A percentile compares a stretch with the other conserved stretches of the same genome.
These are phyloP conservation scores for Heliconius charithonia DNA, from an alignment of 2,888 invertebrate genomes.

Conservation along the genomic window DNA sequence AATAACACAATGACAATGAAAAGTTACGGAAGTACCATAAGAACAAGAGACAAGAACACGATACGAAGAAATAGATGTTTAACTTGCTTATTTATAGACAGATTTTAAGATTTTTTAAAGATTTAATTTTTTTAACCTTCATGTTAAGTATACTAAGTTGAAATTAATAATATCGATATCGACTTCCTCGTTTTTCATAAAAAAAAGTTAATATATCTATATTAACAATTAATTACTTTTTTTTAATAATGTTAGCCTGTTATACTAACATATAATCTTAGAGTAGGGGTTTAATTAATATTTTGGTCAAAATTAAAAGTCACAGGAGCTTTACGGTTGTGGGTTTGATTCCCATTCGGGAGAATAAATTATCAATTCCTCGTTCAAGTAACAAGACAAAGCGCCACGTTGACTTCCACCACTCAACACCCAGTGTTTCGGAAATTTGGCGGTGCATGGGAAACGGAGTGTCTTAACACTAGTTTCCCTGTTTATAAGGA, in stretches of 20 bases:
- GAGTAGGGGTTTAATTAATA: no score
- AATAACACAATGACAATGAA: no score
- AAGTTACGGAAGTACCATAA: no score
- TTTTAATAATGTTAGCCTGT: neutral
- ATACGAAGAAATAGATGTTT: no score
- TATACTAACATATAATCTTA: neutral
- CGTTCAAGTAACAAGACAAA: neutral
- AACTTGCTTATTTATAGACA: no score
- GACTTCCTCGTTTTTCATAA: no score
- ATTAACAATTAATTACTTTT: neutral
- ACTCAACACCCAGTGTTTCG: neutral
- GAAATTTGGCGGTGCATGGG: neutral
- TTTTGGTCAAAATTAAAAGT: no score
- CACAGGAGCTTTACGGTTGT: neutral
- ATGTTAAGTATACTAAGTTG: no score
- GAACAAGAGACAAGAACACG: no score
- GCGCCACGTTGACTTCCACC: neutral
- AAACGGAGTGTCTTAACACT: constrained; percentile 2
- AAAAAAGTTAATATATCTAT: neutral
- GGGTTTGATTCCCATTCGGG: neutral
- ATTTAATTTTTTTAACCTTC: no score
- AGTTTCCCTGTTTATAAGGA: neutral
- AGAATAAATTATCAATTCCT: neutral
- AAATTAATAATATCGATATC: no score
- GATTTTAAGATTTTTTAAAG: no score